Conservation (phyloP, 2,113 vertebrate genomes). For the Rafetus swinhoei region DNA sequence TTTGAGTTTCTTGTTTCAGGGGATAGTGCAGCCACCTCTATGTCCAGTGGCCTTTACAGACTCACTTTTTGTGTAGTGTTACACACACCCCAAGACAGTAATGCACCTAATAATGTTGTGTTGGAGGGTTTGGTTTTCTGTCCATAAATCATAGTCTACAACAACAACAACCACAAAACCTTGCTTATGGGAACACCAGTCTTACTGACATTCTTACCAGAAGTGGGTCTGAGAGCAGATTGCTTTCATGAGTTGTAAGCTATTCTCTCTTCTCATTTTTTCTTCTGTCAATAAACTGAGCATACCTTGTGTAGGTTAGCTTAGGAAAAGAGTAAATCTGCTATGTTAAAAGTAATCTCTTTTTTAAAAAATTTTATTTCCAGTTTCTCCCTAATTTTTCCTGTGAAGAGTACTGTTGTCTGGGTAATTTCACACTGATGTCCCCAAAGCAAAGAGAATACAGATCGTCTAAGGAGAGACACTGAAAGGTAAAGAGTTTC, state of each 20-base stretch:
- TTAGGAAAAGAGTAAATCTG: constrained; percentile 17
- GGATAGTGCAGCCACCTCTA: not conserved
- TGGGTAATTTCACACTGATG: not conserved
- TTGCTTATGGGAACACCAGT: constrained; percentile 10
- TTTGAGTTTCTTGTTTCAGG: constrained; percentile 8
- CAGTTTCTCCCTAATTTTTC: constrained; percentile 1
- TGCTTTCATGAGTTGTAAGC: constrained; percentile 12
- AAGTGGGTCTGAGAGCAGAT: constrained; percentile 3
- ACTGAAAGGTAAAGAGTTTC: not conserved
- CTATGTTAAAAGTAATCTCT: not conserved
- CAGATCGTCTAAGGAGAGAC: not conserved
- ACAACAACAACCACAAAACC: constrained; percentile 19
- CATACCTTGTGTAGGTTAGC: not conserved
- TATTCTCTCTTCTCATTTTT: constrained; percentile 20
- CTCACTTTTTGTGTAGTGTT: accelerated
- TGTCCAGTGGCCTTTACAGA: not conserved
- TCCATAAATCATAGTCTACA: constrained; percentile 40
- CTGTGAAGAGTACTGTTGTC: not conserved
- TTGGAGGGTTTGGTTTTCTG: not conserved
- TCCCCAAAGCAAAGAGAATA: not conserved
- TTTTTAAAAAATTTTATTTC: not conserved
- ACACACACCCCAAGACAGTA: constrained; percentile 8
- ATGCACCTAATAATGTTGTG: constrained; percentile 25
- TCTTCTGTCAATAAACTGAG: constrained; percentile 5
- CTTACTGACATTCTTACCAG: constrained; percentile 2